Conservation (phyloP, 2,888 invertebrate species). For the Rhopalosiphum nymphaeae region DNA sequence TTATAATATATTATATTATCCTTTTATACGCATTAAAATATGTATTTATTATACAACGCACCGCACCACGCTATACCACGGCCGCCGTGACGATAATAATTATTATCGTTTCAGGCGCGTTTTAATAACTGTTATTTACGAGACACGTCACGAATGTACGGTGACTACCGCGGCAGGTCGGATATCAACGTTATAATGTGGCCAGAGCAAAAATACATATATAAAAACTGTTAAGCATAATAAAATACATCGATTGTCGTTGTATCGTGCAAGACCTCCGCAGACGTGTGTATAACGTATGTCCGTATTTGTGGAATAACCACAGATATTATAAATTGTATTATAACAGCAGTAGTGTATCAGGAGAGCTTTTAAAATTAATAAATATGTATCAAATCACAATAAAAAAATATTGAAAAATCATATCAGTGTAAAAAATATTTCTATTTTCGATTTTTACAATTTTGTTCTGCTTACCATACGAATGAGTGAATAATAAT, state of each 20-base stretch:
- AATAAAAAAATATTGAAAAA: not conserved
- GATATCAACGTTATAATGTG: slow-evolving; percentile 31
- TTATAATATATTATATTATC: not conserved
- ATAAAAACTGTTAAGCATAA: not conserved
- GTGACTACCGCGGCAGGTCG: slow-evolving; percentile 31
- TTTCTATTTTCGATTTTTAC: too few relatives aligned
- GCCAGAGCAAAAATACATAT: not conserved
- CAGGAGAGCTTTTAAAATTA: too few relatives aligned
- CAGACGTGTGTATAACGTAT: not conserved
- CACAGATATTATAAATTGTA: not conserved
- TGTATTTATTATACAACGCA: not conserved
- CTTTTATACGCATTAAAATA: not conserved
- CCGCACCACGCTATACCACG: not conserved
- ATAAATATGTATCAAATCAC: too few relatives aligned
- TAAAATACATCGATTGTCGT: not conserved
- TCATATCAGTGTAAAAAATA: too few relatives aligned
- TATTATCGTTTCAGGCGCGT: slow-evolving; percentile 1
- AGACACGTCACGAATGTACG: slow-evolving; percentile 43
- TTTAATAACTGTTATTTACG: slow-evolving; percentile 57
- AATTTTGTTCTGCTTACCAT: too few relatives aligned
- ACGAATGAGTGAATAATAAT: too few relatives aligned
- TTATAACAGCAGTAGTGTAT: too few relatives aligned
- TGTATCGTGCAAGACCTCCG: too few relatives aligned
- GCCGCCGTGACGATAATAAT: not conserved
- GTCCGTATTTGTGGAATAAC: not conserved